phyloP scores from a whole-genome alignment of 2,888 invertebrate species.

The Meganola albula region DNA sequence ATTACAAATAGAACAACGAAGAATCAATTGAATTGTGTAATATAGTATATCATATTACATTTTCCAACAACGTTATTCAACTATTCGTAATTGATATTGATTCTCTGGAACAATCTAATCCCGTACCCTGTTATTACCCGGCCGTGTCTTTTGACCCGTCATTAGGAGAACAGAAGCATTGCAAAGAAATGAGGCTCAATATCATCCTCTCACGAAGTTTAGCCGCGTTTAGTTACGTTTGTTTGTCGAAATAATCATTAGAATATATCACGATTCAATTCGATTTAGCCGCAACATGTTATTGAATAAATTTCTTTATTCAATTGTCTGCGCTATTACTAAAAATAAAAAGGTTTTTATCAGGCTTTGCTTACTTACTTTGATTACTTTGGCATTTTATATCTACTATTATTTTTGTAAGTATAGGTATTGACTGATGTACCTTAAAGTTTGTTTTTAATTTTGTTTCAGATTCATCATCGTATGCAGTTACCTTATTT shows the following conservation, averaged over 20 bases:
- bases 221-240: conserved; percentile 45
- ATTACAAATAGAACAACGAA: conserved; percentile 29
- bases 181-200: conserved; percentile 34
- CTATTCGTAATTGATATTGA: conserved; percentile 50
- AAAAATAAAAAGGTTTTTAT: neutral
- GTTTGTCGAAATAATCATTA: conserved; percentile 41
- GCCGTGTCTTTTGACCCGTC: conserved; percentile 66
- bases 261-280: conserved; percentile 55
- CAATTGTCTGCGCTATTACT: conserved; percentile 12
- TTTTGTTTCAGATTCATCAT: conserved; percentile 58
- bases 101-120: conserved; percentile 45
- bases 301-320: conserved; percentile 36
- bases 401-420: conserved; percentile 5
- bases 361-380: too few species aligned
- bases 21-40: conserved; percentile 43
- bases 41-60: conserved; percentile 42
- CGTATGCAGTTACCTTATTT: conserved; percentile 48
- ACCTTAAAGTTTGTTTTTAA: conserved; percentile 11
- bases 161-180: conserved; percentile 36
- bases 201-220: conserved; percentile 41
- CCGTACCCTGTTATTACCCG: conserved; percentile 59
- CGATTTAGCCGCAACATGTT: conserved; percentile 30
- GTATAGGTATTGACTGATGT: conserved; percentile 12
- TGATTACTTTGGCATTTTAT: too few species aligned
- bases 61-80: conserved; percentile 42